phyloP scores from a whole-genome alignment of 1,140 invertebrate species.

The Drosophila azteca region DNA sequence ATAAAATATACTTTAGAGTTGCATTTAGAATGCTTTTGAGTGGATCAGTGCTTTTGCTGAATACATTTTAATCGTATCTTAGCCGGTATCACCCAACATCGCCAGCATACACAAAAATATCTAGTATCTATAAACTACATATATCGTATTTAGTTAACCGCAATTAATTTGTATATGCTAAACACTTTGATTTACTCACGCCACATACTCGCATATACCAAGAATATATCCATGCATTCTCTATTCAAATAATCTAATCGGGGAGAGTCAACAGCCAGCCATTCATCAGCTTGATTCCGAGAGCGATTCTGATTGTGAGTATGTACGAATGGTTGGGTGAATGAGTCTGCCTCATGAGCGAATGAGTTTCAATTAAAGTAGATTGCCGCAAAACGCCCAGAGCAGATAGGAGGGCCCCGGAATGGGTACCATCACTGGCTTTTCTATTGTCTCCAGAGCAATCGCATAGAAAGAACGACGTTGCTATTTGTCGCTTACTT shows the following conservation, averaged over 20 bases:
- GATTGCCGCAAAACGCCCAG: conserved; percentile 2
- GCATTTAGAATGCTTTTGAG: conserved; percentile 39
- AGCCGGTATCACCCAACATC: conserved; percentile 37
- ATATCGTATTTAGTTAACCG: conserved; percentile 61
- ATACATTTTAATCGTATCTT: conserved; percentile 31
- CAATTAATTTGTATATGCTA: conserved; percentile 71
- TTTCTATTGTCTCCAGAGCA: conserved; percentile 25
- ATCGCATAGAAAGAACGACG: conserved; percentile 55
- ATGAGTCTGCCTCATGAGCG: conserved; percentile 5
- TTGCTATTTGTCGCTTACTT: conserved; percentile 63
- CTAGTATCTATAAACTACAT: conserved; percentile 28
- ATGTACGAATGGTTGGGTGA: neutral
- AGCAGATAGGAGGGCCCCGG: neutral
- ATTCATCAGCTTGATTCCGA: neutral
- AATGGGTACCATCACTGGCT: neutral
- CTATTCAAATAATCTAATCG: conserved; percentile 18
- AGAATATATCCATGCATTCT: conserved; percentile 20
- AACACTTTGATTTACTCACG: conserved; percentile 50
- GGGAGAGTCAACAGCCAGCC: conserved; percentile 4
- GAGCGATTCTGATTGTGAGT: neutral
- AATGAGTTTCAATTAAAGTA: conserved; percentile 29
- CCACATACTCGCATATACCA: conserved; percentile 9
- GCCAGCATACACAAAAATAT: conserved; percentile 27
- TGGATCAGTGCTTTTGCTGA: conserved; percentile 36
- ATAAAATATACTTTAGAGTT: conserved; percentile 39